Evolutionary conservation across 2,797 vertebrate species (phyloP), one percentile per base, ranked within the genome.

Genomic region (Hafferia zeledoni): DNA sequence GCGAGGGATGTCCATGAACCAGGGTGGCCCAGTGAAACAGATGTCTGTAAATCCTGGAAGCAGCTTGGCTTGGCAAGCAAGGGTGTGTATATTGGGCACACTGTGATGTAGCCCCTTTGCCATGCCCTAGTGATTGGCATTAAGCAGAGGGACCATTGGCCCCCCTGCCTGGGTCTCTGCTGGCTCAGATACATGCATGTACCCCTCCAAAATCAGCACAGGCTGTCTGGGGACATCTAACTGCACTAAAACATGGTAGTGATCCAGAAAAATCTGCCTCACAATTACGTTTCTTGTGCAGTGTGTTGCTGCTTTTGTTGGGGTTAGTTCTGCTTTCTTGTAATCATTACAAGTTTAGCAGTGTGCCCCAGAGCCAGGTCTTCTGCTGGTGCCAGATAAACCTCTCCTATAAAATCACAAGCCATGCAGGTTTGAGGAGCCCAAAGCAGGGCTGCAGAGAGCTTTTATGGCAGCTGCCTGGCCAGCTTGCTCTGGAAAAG

Each of bases 141-240:
- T 53, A 39, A 55, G 30, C 2, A 5, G 49, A 64, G 27, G n/a
- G n/a, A 27, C 9, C 18, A 25, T 13, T 49, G 13, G 44, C 5
- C 13, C 7, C 7, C 0, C 19, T 43, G 2, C n/a, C 10, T 35
- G 18, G 17, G 33, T 52, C 17, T 18, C 17, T 22, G 61, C 43
- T 12, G 6, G 28, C 57, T 79, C 2, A 3, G 39, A 17, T 76
- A 13, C 47, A 5, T 2, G 4, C 7, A 6, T 0, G 1, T 11
- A 16, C 24, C 37, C 71, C 9, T 78, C 55, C n/a, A 47, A 60
- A 68, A n/a, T 30, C 47, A 60, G 50, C 70, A 37, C 12, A 17
- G 39, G 30, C 53, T 79, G 11, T 13, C 41, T 67, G 52, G 39
- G n/a, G 39, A n/a, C 43, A 33, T 22, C 49, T 6, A 28, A 44